These are phyloP conservation scores for Papilio protenor DNA, from an alignment of 2,888 invertebrate genomes.

Conservation along the genomic window DNA sequence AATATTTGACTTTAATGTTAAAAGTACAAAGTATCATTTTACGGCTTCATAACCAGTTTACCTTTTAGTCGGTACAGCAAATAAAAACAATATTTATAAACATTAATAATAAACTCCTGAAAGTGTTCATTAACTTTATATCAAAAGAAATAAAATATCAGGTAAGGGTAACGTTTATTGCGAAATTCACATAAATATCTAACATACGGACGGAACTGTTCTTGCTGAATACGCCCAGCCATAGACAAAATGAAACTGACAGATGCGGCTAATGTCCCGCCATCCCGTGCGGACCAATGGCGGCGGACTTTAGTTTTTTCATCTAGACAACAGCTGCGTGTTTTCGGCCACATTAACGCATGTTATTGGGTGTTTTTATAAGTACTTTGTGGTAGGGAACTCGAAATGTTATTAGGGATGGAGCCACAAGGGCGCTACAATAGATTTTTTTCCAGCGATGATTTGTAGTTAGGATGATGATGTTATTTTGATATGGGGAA, in stretches of 20 bases:
- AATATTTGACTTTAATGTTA: neutral
- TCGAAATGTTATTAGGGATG: slow-evolving; percentile 48
- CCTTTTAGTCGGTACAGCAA: slow-evolving; percentile 5
- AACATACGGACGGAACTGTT: slow-evolving; percentile 44
- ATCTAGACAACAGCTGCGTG: slow-evolving; percentile 69
- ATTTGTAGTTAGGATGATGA: slow-evolving; percentile 53
- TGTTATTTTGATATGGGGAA: slow-evolving; percentile 57
- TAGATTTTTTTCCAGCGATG: slow-evolving; percentile 56
- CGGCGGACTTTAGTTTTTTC: slow-evolving; percentile 65
- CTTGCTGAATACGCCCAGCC: slow-evolving; percentile 47
- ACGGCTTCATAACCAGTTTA: slow-evolving; percentile 26
- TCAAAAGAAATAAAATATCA: slow-evolving; percentile 38
- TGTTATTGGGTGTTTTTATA: slow-evolving; percentile 78
- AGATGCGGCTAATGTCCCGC: slow-evolving; percentile 77
- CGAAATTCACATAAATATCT: slow-evolving; percentile 47
- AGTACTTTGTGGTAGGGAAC: slow-evolving; percentile 59
- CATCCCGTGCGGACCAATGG: slow-evolving; percentile 67
- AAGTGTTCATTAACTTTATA: slow-evolving; percentile 33
- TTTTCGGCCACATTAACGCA: slow-evolving; percentile 70
- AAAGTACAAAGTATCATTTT: neutral
- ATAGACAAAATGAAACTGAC: slow-evolving; percentile 75
- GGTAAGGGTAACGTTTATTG: slow-evolving; percentile 41
- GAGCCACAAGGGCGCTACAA: slow-evolving; percentile 52
- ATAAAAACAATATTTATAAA: slow-evolving; percentile 24
- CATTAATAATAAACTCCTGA: slow-evolving; percentile 20